Conservation (phyloP, 2,113 vertebrate species). For the Lampris megalopsis region DNA sequence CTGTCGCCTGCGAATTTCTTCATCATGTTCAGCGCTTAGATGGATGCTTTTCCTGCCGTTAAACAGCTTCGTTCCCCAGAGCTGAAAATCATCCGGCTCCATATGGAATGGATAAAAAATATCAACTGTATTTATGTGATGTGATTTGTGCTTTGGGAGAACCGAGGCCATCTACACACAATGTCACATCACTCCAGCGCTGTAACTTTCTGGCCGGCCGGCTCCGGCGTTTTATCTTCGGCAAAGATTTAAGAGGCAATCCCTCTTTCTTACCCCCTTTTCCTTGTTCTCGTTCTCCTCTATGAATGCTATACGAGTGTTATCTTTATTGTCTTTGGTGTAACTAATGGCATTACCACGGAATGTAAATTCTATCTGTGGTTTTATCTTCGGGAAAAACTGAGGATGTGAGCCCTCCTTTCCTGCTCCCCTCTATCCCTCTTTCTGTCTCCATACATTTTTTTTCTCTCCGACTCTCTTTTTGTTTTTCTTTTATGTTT, state of each 20-base stretch:
- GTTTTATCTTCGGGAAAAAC: background rate
- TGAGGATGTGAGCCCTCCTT: background rate
- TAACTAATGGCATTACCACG: background rate
- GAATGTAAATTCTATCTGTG: constrained; percentile 7
- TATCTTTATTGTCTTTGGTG: constrained; percentile 24
- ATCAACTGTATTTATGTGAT: constrained; percentile 41
- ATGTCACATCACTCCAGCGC: constrained; percentile 19
- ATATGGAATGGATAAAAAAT: constrained; percentile 47
- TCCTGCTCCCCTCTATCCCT: background rate
- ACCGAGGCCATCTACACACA: constrained; percentile 33
- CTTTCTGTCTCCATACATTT: background rate
- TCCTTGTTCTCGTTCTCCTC: background rate
- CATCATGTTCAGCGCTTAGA: background rate
- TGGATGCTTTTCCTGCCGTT: constrained; percentile 13
- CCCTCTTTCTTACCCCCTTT: constrained; percentile 3
- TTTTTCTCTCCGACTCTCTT: background rate
- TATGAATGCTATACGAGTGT: constrained; percentile 4
- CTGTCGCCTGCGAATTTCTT: constrained; percentile 1
- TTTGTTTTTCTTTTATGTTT: background rate
- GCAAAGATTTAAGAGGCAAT: constrained; percentile 28
- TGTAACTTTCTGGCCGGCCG: constrained; percentile 28
- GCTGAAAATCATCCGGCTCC: constrained; percentile 28
- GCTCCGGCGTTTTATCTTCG: constrained; percentile 31
- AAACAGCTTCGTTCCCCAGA: constrained; percentile 19
- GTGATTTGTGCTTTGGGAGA: constrained; percentile 15